phyloP scores from a whole-genome alignment of 2,797 vertebrate genomes.

The Netta rufina region DNA sequence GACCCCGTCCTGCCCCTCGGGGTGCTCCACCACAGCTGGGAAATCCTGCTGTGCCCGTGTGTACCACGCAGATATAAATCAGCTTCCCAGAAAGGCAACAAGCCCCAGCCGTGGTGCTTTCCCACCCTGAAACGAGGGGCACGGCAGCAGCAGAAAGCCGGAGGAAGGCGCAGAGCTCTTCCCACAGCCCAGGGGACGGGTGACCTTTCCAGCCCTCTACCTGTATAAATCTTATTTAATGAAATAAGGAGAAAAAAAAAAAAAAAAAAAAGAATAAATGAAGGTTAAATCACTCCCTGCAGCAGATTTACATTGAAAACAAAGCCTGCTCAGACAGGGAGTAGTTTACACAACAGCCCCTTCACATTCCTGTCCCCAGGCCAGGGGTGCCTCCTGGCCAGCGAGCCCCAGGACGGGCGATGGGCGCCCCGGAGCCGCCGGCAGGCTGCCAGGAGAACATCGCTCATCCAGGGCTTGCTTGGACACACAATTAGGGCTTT shows the following conservation, averaged over 20 bases:
- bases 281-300: conserved; percentile 77
- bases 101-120: neutral
- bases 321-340: conserved; percentile 41
- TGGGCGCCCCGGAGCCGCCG: neutral
- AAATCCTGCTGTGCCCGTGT: neutral
- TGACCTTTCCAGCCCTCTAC: conserved; percentile 76
- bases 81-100: neutral
- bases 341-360: conserved; percentile 45
- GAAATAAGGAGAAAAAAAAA: conserved; percentile 73
- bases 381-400: neutral
- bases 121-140: neutral
- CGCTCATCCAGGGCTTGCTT: neutral
- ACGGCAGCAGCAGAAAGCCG: neutral
- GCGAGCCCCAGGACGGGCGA: neutral
- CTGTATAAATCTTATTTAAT: conserved; percentile 82
- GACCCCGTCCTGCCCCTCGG: neutral
- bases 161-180: conserved; percentile 53
- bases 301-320: conserved; percentile 70
- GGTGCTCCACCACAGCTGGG: accelerated
- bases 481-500: neutral
- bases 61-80: conserved; percentile 26
- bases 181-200: conserved; percentile 62
- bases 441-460: neutral
- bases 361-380: conserved; percentile 44
- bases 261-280: conserved; percentile 66